Evolutionary conservation across 2,888 invertebrate species (phyloP), one percentile per base, ranked within the genome.

Genomic region (Colletes collaris): DNA sequence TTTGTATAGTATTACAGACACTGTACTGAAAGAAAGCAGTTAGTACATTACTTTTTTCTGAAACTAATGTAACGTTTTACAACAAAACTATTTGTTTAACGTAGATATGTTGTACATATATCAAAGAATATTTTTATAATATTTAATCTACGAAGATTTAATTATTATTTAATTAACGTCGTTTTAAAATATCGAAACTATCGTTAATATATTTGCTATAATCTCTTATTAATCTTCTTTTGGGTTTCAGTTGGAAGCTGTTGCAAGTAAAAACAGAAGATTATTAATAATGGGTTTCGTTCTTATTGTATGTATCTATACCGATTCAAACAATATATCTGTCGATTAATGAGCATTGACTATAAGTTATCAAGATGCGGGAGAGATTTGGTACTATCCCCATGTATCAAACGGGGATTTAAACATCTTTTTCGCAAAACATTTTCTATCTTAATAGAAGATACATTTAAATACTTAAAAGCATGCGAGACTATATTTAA

Each of bases 291-390:
- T 86, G 86, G 86, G 63, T 83, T 64, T 71, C n/a, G 13, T 44
- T 59, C 19, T 50, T 68, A 55, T 35, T 59, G 52, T 55, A 35
- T 60, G 37, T 66, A 50, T 63, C 35, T 19, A 13, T 55, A 46
- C 19, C 35, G 49, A 58, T 71, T 75, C 19, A 35, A 58, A 46
- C 37, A 6, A 66, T 44, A 50, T 49, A 59, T 49, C 19, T 73
- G 60, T 76, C 35, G 16, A 79, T 80, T 80, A 79, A 68, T 40
- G 60, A 77, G 63, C 56, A 76, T 37, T 27, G 37, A 72, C 46
- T 76, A 58, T 59, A 76, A n/a, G 68, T 81, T 67, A 66, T 81
- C 88, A 92, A 92, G 87, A 92, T 92, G 92, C 90, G 92, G 92
- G 91, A 92, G 88, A 85, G 88, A 87, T 90, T 84, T 50, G 73